Conservation (phyloP, 1,140 invertebrate species). For the Drosophila nannoptera region DNA sequence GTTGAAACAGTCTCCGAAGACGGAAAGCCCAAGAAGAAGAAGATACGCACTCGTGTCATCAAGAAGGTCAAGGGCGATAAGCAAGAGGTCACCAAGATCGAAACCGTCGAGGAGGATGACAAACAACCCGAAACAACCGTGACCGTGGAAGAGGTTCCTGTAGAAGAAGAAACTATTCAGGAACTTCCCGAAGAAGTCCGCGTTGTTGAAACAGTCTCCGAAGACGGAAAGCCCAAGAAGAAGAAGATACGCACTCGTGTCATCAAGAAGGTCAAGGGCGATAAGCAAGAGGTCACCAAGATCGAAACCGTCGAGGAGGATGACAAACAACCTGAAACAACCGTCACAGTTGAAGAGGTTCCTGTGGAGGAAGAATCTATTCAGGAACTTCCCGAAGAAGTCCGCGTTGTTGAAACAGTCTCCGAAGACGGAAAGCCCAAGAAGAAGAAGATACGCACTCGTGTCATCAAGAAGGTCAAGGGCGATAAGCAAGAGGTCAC, state of each 20-base stretch:
- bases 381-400: not conserved
- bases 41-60: not conserved
- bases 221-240: not conserved
- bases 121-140: not conserved
- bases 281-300: not conserved
- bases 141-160: not conserved
- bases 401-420: not conserved
- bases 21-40: not conserved
- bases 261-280: not conserved
- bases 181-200: not conserved
- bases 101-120: not conserved
- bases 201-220: not conserved
- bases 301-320: not conserved
- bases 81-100: not conserved
- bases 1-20: not conserved
- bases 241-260: not conserved
- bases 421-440: not conserved
- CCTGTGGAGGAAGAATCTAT: not conserved
- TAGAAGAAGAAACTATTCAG: not conserved
- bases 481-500: not conserved
- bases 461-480: not conserved
- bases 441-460: not conserved
- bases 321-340: not conserved
- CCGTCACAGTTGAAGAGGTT: not conserved
- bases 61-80: not conserved